These are phyloP conservation scores for Smittia sp. DNA, from an alignment of 2,888 invertebrate genomes.

Conservation along the genomic window DNA sequence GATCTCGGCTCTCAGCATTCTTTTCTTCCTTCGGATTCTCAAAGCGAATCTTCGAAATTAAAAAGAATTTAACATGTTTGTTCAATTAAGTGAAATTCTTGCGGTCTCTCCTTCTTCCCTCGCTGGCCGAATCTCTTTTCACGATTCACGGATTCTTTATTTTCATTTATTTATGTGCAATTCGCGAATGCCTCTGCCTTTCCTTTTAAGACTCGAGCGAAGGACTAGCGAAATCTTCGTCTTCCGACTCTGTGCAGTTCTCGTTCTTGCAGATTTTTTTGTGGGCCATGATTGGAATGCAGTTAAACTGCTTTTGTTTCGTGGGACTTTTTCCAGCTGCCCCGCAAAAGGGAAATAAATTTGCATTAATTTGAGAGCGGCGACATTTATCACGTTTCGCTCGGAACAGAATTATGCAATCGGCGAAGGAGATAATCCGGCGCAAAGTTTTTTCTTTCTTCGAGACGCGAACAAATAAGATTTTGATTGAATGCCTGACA, in stretches of 20 bases:
- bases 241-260: not conserved
- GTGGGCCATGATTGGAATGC: slow-evolving; percentile 29
- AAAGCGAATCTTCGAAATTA: slow-evolving; percentile 21
- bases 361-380: not conserved
- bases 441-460: not conserved
- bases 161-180: not conserved
- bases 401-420: not conserved
- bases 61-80: slow-evolving; percentile 35
- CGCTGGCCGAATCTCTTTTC: slow-evolving; percentile 10
- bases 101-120: not conserved
- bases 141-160: slow-evolving; percentile 17
- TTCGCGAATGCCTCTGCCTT: not conserved
- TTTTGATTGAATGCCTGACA: slow-evolving; percentile 1
- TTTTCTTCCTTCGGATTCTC: not conserved
- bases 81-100: slow-evolving; percentile 33
- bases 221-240: not conserved
- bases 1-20: not conserved
- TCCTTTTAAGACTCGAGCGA: not conserved
- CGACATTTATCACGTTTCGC: not conserved
- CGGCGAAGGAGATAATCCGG: not conserved
- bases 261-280: not conserved
- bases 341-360: slow-evolving; percentile 11
- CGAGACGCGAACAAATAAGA: not conserved
- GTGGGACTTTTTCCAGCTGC: slow-evolving; percentile 38
- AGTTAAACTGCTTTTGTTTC: slow-evolving; percentile 27